Percentiles rank a stretch among this genome's conserved stretches.
Evolutionary conservation across 2,113 vertebrate species (phyloP).

Genomic region (Larimichthys crocea): DNA sequence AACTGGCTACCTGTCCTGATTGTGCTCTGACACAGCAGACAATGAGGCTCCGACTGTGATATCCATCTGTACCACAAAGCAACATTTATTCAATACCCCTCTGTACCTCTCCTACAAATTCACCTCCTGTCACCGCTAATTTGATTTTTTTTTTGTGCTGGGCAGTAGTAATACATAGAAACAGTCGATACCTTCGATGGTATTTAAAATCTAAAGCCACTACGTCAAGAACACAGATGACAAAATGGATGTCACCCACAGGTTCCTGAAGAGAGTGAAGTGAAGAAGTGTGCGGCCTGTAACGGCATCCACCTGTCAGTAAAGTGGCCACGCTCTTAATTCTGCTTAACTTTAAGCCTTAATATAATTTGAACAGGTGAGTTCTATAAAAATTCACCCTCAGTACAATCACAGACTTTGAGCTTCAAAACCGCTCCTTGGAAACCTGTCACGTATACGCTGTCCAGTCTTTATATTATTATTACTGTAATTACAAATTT

Average conservation of each 20-base stretch:
- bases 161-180: neutral
- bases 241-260: too few species aligned
- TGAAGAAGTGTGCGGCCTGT: too few species aligned
- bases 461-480: neutral
- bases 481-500: neutral
- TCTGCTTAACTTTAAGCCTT: too few species aligned
- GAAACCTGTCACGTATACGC: too few species aligned
- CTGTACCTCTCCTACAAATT: neutral
- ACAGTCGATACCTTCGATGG: neutral
- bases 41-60: neutral
- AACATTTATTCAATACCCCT: slow-evolving; percentile 1
- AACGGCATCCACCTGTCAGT: too few species aligned
- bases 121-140: neutral
- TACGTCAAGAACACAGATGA: neutral
- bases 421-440: too few species aligned
- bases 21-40: neutral
- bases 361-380: too few species aligned
- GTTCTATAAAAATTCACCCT: too few species aligned
- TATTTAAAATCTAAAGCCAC: neutral
- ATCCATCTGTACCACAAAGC: neutral
- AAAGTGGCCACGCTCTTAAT: too few species aligned
- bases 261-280: too few species aligned
- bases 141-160: neutral
- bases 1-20: neutral
- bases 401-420: too few species aligned